phyloP scores from a whole-genome alignment of 2,888 invertebrate species.

The Molorchus minor region DNA sequence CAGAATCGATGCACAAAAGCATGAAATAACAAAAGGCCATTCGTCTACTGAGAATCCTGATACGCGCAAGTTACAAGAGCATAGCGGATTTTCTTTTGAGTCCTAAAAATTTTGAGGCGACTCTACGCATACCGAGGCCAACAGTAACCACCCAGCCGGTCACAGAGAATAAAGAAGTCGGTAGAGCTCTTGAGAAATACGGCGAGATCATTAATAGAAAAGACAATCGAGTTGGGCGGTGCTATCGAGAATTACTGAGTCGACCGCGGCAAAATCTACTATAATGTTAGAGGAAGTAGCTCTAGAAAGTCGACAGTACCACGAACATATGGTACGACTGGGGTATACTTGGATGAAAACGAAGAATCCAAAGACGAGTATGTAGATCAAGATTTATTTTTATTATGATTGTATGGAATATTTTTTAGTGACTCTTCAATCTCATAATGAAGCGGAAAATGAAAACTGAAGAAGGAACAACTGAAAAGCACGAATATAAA shows the following conservation, averaged over 20 bases:
- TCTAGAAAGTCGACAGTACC: not conserved
- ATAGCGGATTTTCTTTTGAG: conserved; percentile 16
- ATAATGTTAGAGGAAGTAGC: not conserved
- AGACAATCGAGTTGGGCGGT: not conserved
- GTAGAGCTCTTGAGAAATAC: not conserved
- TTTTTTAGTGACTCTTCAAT: too few species aligned
- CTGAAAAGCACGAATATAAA: too few species aligned
- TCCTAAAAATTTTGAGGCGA: conserved; percentile 19
- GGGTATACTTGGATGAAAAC: not conserved
- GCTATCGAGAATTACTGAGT: not conserved
- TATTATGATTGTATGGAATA: too few species aligned
- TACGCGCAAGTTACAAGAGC: conserved; percentile 1
- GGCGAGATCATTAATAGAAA: not conserved
- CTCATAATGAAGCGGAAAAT: too few species aligned
- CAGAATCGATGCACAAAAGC: not conserved
- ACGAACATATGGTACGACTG: not conserved
- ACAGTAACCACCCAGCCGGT: not conserved
- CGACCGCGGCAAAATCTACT: not conserved
- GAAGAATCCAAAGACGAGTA: too few species aligned
- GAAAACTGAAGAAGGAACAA: too few species aligned
- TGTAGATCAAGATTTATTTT: too few species aligned
- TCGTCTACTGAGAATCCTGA: not conserved
- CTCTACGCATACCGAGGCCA: not conserved
- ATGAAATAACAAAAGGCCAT: not conserved
- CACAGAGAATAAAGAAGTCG: not conserved